phyloP scores from a whole-genome alignment of 2,888 invertebrate species.

The Machimus rusticus region DNA sequence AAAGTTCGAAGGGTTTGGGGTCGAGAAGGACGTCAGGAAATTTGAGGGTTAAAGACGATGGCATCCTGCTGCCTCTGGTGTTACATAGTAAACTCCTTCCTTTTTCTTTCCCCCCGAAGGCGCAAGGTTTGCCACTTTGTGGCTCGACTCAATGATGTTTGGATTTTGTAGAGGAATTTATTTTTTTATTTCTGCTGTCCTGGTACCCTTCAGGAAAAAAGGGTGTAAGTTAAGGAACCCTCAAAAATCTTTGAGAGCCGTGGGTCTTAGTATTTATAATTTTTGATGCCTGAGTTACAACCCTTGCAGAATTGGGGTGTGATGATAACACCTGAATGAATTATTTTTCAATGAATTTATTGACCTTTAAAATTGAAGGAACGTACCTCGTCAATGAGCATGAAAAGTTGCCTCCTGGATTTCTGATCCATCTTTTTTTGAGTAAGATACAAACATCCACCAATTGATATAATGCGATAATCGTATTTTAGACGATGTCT shows the following conservation, averaged over 20 bases:
- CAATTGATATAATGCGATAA: too few species aligned
- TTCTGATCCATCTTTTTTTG: neutral
- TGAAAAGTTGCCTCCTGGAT: neutral
- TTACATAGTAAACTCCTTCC: neutral
- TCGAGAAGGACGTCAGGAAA: conserved; percentile 25
- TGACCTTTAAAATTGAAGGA: neutral
- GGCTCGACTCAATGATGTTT: conserved; percentile 35
- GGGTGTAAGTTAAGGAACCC: neutral
- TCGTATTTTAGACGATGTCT: too few species aligned
- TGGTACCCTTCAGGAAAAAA: neutral
- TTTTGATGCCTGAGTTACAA: neutral
- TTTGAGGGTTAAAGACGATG: conserved; percentile 6
- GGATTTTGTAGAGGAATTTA: conserved; percentile 10
- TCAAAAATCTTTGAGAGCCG: neutral
- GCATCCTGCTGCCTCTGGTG: neutral
- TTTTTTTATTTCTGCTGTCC: neutral
- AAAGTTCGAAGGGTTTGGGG: neutral
- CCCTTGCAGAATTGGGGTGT: neutral
- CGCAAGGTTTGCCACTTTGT: conserved; percentile 21
- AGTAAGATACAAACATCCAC: too few species aligned
- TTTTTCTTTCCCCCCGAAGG: neutral
- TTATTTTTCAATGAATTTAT: conserved; percentile 7
- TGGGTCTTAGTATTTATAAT: neutral
- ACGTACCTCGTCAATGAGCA: neutral
- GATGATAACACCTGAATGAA: neutral